These are phyloP conservation scores for Beaufortia kweichowensis DNA, from an alignment of 2,113 vertebrate species.

Conservation along the genomic window DNA sequence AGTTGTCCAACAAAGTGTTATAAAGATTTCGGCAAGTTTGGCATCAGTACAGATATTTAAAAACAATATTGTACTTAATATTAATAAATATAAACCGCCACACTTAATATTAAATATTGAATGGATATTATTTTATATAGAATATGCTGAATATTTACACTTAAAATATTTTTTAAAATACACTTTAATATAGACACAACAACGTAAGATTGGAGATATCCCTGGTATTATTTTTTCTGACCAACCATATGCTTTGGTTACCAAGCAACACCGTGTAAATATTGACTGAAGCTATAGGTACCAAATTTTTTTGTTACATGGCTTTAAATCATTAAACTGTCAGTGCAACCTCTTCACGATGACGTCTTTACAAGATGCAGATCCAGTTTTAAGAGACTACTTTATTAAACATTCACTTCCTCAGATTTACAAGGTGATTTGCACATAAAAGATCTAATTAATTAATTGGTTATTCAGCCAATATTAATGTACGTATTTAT, in stretches of 20 bases:
- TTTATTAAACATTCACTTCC: slow-evolving; percentile 54
- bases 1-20: neutral
- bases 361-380: slow-evolving; percentile 42
- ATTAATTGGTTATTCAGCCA: neutral
- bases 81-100: too few species aligned
- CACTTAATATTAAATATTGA: too few species aligned
- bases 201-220: too few species aligned
- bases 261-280: slow-evolving; percentile 33
- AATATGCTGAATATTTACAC: too few species aligned
- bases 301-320: neutral
- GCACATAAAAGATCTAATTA: neutral
- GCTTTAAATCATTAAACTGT: neutral
- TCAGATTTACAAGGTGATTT: slow-evolving; percentile 58
- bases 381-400: slow-evolving; percentile 46
- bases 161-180: too few species aligned
- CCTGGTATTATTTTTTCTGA: neutral
- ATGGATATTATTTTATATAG: too few species aligned
- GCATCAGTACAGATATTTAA: too few species aligned
- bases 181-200: too few species aligned
- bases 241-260: neutral
- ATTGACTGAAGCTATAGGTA: neutral
- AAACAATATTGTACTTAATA: too few species aligned
- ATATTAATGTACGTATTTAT: neutral
- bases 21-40: too few species aligned
- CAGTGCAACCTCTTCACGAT: slow-evolving; percentile 26